Evolutionary conservation across 2,797 vertebrate species (phyloP).

Genomic region (Psittacula echo): DNA sequence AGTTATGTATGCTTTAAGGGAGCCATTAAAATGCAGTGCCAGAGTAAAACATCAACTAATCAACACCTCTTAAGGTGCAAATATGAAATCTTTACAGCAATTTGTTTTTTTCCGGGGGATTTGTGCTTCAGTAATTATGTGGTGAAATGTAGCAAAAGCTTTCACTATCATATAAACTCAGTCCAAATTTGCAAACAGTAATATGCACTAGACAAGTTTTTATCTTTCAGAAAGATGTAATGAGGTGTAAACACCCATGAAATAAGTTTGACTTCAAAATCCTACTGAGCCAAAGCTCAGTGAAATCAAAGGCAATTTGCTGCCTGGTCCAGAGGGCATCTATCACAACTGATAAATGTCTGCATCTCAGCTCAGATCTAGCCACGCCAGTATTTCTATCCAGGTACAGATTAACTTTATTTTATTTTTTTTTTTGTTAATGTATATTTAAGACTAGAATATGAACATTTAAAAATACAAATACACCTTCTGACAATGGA

Average conservation of each 20-base stretch:
- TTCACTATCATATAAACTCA: not conserved
- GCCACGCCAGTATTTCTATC: not conserved
- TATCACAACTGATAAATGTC: not conserved
- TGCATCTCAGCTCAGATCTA: not conserved
- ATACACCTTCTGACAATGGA: not conserved
- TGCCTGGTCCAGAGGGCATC: not conserved
- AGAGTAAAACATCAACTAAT: not conserved
- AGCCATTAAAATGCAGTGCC: not conserved
- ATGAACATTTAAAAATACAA: not conserved
- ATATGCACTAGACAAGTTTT: not conserved
- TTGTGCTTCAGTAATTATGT: not conserved
- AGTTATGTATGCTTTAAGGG: not conserved
- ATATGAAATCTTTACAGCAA: not conserved
- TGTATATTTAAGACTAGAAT: not conserved
- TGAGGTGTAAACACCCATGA: not conserved
- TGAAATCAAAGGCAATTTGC: not conserved
- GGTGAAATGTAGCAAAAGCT: conserved; percentile 6
- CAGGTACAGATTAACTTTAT: not conserved
- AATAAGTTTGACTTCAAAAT: not conserved
- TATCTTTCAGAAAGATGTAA: not conserved
- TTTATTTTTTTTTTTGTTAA: not conserved
- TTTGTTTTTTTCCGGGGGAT: conserved; percentile 1
- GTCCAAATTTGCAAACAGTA: not conserved
- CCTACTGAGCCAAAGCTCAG: not conserved
- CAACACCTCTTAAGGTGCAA: not conserved